Percentiles rank a stretch among this genome's conserved stretches.
Evolutionary conservation across 2,888 invertebrate species (phyloP).

Genomic region (Barypeithes pellucidus): DNA sequence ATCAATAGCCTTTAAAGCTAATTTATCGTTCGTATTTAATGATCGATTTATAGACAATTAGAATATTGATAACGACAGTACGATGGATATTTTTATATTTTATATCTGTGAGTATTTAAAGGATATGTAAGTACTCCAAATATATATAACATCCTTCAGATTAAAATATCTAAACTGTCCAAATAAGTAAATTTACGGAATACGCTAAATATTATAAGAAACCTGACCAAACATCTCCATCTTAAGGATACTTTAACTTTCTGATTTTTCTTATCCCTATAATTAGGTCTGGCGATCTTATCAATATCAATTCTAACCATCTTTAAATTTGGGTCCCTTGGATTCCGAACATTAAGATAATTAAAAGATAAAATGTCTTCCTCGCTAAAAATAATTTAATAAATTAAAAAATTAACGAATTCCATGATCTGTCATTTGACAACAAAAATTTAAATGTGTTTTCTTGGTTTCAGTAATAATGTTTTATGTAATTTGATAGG

Average conservation of each 20-base stretch:
- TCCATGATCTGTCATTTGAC: background rate
- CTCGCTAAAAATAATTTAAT: conserved; percentile 1
- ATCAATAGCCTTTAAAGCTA: background rate
- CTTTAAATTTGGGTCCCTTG: background rate
- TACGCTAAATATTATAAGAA: no score
- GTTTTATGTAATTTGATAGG: no score
- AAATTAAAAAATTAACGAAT: background rate
- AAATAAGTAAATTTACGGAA: no score
- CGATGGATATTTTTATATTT: no score
- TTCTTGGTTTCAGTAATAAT: no score
- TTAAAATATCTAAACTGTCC: no score
- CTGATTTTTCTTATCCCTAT: background rate
- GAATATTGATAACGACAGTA: no score
- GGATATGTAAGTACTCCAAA: no score
- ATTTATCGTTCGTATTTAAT: conserved; percentile 11
- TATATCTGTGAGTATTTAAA: no score
- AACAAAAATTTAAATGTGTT: background rate
- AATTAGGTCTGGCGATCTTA: conserved; percentile 9
- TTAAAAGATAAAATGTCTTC: conserved; percentile 13
- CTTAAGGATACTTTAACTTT: background rate
- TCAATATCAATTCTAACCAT: conserved; percentile 11
- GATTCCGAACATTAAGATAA: conserved; percentile 6
- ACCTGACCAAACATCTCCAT: background rate
- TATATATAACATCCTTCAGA: no score
- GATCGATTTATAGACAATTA: background rate